A percentile compares a stretch with the other conserved stretches of the same genome.
These are phyloP conservation scores for Leptopterna dolabrata DNA, from an alignment of 2,888 invertebrate species.

Conservation along the genomic window DNA sequence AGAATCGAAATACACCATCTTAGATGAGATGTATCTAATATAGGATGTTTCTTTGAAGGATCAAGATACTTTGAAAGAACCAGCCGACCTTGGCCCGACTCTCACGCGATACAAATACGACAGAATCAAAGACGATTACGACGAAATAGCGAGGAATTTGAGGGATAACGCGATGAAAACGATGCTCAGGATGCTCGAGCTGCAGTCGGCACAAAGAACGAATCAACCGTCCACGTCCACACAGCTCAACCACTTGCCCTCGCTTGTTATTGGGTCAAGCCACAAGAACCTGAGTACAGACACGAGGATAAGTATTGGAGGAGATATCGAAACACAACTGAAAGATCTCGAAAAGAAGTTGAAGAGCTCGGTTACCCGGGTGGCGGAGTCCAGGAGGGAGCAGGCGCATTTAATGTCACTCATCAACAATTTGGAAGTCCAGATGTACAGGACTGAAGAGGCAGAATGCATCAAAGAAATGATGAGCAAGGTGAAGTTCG, in stretches of 20 bases:
- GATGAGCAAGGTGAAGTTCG: neutral
- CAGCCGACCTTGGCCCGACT: neutral
- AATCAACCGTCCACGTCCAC: neutral
- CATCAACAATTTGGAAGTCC: neutral
- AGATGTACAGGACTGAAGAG: neutral
- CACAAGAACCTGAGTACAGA: neutral
- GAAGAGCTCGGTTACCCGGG: neutral
- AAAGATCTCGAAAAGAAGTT: neutral
- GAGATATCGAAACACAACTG: neutral
- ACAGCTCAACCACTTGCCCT: neutral
- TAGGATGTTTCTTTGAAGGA: no score
- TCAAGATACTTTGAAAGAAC: neutral
- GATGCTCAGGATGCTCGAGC: neutral
- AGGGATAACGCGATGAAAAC: neutral
- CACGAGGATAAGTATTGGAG: neutral
- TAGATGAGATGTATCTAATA: no score
- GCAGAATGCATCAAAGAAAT: neutral
- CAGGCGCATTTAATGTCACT: neutral
- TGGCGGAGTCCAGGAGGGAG: neutral
- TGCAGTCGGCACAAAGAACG: neutral
- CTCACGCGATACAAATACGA: neutral
- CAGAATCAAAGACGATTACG: neutral
- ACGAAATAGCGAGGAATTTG: neutral
- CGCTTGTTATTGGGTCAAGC: neutral
- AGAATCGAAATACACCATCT: no score